These are phyloP conservation scores for Phania funesta DNA, from an alignment of 2,888 invertebrate genomes.

Conservation along the genomic window DNA sequence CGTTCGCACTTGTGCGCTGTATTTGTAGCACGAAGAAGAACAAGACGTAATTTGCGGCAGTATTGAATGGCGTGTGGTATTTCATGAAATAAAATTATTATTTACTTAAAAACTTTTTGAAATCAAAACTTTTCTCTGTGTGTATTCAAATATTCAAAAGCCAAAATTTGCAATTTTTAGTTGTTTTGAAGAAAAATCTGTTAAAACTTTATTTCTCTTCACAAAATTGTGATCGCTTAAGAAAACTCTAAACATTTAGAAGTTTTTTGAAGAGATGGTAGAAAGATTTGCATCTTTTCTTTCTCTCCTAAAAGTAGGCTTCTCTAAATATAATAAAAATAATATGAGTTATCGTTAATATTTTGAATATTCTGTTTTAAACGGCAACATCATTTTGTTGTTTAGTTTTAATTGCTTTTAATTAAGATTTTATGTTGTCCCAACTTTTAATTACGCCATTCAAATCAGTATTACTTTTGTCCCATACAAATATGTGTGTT, in stretches of 20 bases:
- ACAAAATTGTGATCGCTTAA: constrained; percentile 13
- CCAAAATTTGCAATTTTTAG: constrained; percentile 45
- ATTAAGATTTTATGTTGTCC: constrained; percentile 66
- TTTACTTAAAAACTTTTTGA: constrained; percentile 64
- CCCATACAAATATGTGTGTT: not conserved
- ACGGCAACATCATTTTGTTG: constrained; percentile 60
- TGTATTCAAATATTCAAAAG: constrained; percentile 58
- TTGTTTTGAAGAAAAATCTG: constrained; percentile 40
- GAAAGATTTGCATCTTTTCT: constrained; percentile 23
- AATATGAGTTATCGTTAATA: not conserved
- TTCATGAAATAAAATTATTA: constrained; percentile 63
- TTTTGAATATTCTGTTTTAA: constrained; percentile 43
- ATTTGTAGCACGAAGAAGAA: not conserved
- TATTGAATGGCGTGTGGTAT: constrained; percentile 64
- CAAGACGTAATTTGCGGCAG: constrained; percentile 5
- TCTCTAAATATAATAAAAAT: not conserved
- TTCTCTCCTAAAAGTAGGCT: constrained; percentile 48
- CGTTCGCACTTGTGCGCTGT: constrained; percentile 33
- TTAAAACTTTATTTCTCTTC: not conserved
- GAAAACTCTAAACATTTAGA: not conserved
- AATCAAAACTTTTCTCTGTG: constrained; percentile 56
- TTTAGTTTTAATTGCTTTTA: constrained; percentile 67
- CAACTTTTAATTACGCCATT: constrained; percentile 66
- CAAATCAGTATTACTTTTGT: constrained; percentile 54
- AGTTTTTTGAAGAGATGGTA: not conserved